Percentiles rank a stretch among this genome's conserved stretches.
Conservation (phyloP, 2,888 invertebrate species). For the Melipona bicolor region DNA sequence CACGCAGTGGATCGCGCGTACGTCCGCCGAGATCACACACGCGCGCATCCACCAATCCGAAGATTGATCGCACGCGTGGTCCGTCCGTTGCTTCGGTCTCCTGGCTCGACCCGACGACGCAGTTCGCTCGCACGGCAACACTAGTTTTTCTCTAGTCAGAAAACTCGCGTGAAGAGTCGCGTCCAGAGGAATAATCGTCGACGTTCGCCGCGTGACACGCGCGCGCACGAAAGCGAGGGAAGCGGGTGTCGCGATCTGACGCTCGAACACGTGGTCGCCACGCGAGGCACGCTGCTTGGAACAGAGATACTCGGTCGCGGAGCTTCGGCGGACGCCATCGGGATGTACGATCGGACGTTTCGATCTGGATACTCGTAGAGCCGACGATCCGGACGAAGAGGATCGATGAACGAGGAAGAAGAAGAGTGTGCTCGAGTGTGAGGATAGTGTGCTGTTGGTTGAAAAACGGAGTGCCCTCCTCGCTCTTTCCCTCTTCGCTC, state of each 20-base stretch:
- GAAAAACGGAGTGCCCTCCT: slow-evolving; percentile 53
- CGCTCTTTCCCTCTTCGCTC: slow-evolving; percentile 7
- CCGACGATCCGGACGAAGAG: background rate
- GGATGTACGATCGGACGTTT: slow-evolving; percentile 72
- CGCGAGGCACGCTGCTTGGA: slow-evolving; percentile 44
- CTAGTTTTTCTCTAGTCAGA: slow-evolving; percentile 7
- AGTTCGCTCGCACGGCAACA: background rate
- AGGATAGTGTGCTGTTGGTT: slow-evolving; percentile 68
- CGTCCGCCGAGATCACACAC: background rate
- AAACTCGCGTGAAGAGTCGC: background rate
- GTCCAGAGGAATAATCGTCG: background rate
- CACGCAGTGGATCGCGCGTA: slow-evolving; percentile 3
- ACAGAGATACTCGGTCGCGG: background rate
- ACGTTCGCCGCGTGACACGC: slow-evolving; percentile 10
- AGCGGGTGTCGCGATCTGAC: slow-evolving; percentile 31
- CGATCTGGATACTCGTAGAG: slow-evolving; percentile 49
- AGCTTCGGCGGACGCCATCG: slow-evolving; percentile 19
- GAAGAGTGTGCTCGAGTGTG: slow-evolving; percentile 67
- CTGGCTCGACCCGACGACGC: background rate
- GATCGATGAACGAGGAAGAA: slow-evolving; percentile 29
- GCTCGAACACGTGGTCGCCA: slow-evolving; percentile 62
- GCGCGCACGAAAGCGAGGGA: slow-evolving; percentile 27
- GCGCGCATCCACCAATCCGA: background rate
- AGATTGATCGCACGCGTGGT: background rate
- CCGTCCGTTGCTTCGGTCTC: background rate